phyloP scores from a whole-genome alignment of 2,888 invertebrate genomes.

The Thalpophila matura region DNA sequence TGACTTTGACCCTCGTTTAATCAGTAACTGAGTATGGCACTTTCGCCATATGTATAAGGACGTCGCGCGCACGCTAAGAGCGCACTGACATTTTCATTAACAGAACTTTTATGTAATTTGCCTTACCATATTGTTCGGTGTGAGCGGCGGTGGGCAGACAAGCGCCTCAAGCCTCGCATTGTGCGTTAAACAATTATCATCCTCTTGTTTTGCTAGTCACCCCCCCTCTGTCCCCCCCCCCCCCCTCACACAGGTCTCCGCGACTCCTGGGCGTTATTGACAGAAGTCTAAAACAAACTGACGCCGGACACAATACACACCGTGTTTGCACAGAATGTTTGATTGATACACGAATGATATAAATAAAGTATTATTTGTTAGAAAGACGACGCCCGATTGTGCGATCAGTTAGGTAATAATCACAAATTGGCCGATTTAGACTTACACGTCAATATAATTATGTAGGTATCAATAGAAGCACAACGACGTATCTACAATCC shows the following conservation, averaged over 20 bases:
- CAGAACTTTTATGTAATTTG: too few relatives aligned
- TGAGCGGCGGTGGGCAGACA: conserved; percentile 3
- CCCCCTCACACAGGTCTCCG: not conserved
- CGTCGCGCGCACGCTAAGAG: too few relatives aligned
- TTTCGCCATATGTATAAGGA: too few relatives aligned
- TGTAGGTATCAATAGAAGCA: too few relatives aligned
- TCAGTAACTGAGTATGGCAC: too few relatives aligned
- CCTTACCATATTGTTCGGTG: conserved; percentile 13
- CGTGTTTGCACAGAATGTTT: conserved; percentile 24
- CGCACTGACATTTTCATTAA: too few relatives aligned
- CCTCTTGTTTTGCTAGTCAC: conserved; percentile 20
- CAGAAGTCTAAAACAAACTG: conserved; percentile 26
- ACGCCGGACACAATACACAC: conserved; percentile 22
- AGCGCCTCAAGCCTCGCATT: conserved; percentile 35
- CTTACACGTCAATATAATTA: too few relatives aligned
- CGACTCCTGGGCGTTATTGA: conserved; percentile 10
- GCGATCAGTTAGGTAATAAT: too few relatives aligned
- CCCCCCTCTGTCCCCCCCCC: not conserved
- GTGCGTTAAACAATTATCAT: conserved; percentile 50
- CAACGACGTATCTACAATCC: too few relatives aligned
- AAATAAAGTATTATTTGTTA: not conserved
- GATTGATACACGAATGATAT: conserved; percentile 18
- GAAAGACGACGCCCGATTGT: too few relatives aligned
- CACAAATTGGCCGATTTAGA: too few relatives aligned
- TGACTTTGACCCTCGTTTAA: too few relatives aligned